Percentiles rank a stretch among this genome's conserved stretches.
Conservation (phyloP, 2,888 invertebrate species). For the Coleophora flavipennella region DNA sequence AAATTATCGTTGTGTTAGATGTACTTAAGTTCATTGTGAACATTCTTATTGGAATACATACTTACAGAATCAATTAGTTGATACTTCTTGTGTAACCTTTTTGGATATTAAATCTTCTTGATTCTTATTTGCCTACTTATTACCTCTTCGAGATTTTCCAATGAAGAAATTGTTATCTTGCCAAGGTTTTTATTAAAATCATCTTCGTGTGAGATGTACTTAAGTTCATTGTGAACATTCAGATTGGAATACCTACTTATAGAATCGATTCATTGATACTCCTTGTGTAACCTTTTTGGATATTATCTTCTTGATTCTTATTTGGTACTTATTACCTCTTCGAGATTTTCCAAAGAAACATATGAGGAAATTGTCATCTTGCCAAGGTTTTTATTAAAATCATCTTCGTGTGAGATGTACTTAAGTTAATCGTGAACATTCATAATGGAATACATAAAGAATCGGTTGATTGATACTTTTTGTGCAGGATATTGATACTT, state of each 20-base stretch:
- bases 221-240: constrained; percentile 29
- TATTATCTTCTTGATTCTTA: not conserved
- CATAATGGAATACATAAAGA: too few species aligned
- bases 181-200: too few species aligned
- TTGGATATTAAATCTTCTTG: not conserved
- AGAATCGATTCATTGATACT: too few species aligned
- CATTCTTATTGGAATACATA: constrained; percentile 1
- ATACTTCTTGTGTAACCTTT: not conserved
- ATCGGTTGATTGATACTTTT: too few species aligned
- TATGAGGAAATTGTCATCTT: too few species aligned
- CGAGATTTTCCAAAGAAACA: constrained; percentile 1
- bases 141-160: constrained; percentile 1
- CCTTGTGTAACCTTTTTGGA: not conserved
- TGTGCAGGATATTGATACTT: not conserved
- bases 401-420: constrained; percentile 34
- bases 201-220: constrained; percentile 36
- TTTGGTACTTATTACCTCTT: not conserved
- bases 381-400: too few species aligned
- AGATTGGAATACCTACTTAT: too few species aligned
- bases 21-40: constrained; percentile 35
- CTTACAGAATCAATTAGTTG: too few species aligned
- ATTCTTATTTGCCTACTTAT: not conserved
- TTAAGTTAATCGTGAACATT: constrained; percentile 31
- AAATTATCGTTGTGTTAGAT: constrained; percentile 29
- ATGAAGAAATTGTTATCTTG: too few species aligned